phyloP scores from a whole-genome alignment of 2,888 invertebrate species.

The Athripsodes cinereus region DNA sequence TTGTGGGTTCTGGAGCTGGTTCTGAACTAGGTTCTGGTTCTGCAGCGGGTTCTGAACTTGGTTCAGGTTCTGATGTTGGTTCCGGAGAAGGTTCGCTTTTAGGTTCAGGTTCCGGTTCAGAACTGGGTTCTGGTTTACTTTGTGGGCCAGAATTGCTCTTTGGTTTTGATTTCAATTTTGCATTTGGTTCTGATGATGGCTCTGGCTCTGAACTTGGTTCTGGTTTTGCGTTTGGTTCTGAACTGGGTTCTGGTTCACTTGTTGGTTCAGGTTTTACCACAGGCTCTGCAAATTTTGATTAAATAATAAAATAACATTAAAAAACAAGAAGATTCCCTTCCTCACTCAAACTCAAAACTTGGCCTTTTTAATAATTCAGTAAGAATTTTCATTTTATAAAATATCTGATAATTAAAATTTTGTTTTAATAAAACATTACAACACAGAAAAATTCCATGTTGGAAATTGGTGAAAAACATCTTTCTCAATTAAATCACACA shows the following conservation, averaged over 20 bases:
- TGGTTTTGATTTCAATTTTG: constrained; percentile 37
- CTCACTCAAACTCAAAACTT: too few relatives aligned
- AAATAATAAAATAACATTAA: too few relatives aligned
- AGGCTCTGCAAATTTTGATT: neutral
- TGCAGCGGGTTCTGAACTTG: constrained; percentile 37
- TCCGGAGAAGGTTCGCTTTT: constrained; percentile 42
- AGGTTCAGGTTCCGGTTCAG: constrained; percentile 40
- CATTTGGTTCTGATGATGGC: constrained; percentile 32
- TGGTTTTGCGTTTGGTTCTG: constrained; percentile 39
- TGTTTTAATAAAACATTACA: too few relatives aligned
- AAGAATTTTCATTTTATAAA: too few relatives aligned
- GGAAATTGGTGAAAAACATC: too few relatives aligned
- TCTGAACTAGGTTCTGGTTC: constrained; percentile 27
- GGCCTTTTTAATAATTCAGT: too few relatives aligned
- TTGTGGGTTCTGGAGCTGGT: constrained; percentile 25
- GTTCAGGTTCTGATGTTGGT: constrained; percentile 39
- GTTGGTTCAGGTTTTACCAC: constrained; percentile 38
- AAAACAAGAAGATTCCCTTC: too few relatives aligned
- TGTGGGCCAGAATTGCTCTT: constrained; percentile 38
- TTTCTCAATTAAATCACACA: too few relatives aligned
- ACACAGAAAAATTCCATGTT: too few relatives aligned
- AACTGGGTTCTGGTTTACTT: constrained; percentile 35
- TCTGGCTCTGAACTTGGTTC: constrained; percentile 39
- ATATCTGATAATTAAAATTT: too few relatives aligned
- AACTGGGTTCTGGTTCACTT: constrained; percentile 35